Conservation (phyloP, 1,140 invertebrate genomes). For the Hestina assimilis region DNA sequence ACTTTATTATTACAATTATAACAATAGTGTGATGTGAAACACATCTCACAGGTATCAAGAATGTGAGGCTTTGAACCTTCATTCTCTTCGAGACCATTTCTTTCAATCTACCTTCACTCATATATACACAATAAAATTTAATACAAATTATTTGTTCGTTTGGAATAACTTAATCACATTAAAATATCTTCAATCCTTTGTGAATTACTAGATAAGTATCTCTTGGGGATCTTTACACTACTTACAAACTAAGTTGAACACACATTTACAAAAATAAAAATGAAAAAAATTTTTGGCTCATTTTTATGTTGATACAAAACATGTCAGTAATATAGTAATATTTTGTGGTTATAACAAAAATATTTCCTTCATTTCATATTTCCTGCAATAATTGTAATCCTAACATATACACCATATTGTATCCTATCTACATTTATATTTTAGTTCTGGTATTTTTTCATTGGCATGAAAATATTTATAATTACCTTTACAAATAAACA, state of each 20-base stretch:
- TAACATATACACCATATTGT: too few species aligned
- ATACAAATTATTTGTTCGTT: conserved; percentile 24
- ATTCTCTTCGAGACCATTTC: neutral
- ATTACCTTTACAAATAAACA: conserved; percentile 12
- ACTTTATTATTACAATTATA: conserved; percentile 3
- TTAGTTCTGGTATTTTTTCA: conserved; percentile 27
- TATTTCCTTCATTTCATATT: conserved; percentile 25
- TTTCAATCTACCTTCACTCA: conserved; percentile 9
- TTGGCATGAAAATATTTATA: conserved; percentile 25
- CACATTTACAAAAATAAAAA: conserved; percentile 44
- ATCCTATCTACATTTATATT: conserved; percentile 25
- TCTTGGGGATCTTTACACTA: conserved; percentile 46
- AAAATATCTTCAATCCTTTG: neutral
- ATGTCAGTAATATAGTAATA: conserved; percentile 37
- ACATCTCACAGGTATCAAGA: neutral
- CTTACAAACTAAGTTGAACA: conserved; percentile 67
- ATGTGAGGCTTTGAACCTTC: too few species aligned
- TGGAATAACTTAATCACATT: conserved; percentile 9
- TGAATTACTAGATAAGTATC: conserved; percentile 6
- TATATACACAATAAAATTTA: conserved; percentile 14
- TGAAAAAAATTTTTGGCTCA: conserved; percentile 65
- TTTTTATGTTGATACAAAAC: conserved; percentile 53
- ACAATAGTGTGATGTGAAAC: neutral
- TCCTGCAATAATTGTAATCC: conserved; percentile 23
- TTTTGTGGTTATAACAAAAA: conserved; percentile 32